These are phyloP conservation scores for Sinotaia quadrata DNA, from an alignment of 2,888 invertebrate genomes.

Conservation along the genomic window DNA sequence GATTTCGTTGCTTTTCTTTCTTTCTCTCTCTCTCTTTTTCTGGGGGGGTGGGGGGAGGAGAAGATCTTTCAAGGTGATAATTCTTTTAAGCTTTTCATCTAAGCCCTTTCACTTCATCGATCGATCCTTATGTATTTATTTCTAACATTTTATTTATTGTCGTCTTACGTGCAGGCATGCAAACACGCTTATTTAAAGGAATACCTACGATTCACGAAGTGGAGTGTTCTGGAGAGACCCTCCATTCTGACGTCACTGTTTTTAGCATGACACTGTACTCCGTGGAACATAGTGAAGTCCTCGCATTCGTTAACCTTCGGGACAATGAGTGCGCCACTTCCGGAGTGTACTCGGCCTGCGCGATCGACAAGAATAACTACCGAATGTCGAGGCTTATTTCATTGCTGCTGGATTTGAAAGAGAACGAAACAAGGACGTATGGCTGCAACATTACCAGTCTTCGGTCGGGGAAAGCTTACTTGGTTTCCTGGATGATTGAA, in stretches of 20 bases:
- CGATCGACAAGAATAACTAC: conserved; percentile 3
- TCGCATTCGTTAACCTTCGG: neutral
- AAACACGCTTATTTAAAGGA: neutral
- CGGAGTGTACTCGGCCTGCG: conserved; percentile 18
- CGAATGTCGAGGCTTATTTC: neutral
- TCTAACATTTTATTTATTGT: too few species aligned
- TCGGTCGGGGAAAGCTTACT: neutral
- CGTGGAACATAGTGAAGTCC: neutral
- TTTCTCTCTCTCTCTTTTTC: too few species aligned
- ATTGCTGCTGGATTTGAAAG: neutral
- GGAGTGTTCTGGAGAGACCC: neutral
- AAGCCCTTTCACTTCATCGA: too few species aligned
- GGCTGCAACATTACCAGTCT: neutral
- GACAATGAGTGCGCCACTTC: neutral
- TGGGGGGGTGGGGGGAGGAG: too few species aligned
- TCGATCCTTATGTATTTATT: too few species aligned
- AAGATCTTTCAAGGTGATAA: too few species aligned
- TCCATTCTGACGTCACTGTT: neutral
- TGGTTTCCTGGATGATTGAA: neutral
- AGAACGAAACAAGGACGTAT: neutral
- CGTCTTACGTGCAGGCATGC: neutral
- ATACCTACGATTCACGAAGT: neutral
- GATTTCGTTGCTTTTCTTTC: too few species aligned
- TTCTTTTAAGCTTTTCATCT: too few species aligned
- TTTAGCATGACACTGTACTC: neutral